Evolutionary conservation across 2,113 vertebrate genomes (phyloP).

Genomic region (Diphyllodes magnificus): DNA sequence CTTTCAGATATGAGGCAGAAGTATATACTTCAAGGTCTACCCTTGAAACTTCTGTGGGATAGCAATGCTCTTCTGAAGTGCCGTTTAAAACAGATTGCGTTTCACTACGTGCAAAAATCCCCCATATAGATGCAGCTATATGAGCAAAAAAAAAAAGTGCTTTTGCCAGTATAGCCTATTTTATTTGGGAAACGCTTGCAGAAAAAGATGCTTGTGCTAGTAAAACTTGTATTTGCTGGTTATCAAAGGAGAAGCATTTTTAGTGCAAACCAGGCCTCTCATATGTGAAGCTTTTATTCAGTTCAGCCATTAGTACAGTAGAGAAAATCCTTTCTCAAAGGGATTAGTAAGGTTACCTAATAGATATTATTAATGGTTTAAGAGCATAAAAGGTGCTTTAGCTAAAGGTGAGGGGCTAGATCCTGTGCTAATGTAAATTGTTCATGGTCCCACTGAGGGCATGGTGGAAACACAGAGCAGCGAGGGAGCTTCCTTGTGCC

Average conservation of each 20-base stretch:
- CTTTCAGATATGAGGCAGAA: not conserved
- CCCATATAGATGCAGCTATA: slow-evolving; percentile 15
- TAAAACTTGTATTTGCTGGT: slow-evolving; percentile 25
- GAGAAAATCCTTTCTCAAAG: slow-evolving; percentile 30
- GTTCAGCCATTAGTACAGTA: slow-evolving; percentile 2
- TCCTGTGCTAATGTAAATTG: not conserved
- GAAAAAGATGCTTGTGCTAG: slow-evolving; percentile 37
- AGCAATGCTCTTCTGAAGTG: slow-evolving; percentile 40
- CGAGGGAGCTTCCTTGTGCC: not conserved
- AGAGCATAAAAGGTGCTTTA: not conserved
- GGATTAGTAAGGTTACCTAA: slow-evolving; percentile 21
- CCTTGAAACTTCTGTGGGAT: slow-evolving; percentile 40
- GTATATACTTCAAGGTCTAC: not conserved
- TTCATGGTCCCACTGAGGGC: not conserved
- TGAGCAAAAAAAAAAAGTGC: slow-evolving; percentile 34
- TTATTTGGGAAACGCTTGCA: slow-evolving; percentile 40
- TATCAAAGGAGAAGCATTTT: not conserved
- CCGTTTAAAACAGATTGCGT: slow-evolving; percentile 39
- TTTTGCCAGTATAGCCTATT: slow-evolving; percentile 49
- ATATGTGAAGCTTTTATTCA: slow-evolving; percentile 12
- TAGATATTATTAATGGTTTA: slow-evolving; percentile 33
- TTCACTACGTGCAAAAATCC: slow-evolving; percentile 43
- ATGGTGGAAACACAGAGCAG: not conserved
- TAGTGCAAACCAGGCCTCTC: not conserved
- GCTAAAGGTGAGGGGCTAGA: not conserved